These are phyloP conservation scores for Lathamus discolor DNA, from an alignment of 2,113 vertebrate genomes.

Conservation along the genomic window DNA sequence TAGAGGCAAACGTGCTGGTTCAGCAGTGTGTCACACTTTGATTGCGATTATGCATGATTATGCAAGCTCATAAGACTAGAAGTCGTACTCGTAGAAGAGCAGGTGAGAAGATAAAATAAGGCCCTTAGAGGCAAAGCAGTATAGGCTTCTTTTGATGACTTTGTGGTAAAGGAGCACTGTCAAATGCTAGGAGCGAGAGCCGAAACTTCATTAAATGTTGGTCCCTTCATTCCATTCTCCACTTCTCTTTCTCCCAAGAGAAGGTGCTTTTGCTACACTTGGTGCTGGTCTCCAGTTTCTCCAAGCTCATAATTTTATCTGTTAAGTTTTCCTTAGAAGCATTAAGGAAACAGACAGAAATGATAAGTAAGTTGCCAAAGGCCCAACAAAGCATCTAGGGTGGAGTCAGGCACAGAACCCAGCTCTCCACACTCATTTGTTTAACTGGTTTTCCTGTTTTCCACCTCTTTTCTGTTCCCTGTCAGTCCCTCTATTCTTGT, in stretches of 20 bases:
- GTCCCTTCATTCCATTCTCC: neutral
- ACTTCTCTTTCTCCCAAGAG: neutral
- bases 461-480: slow-evolving; percentile 15
- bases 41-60: neutral
- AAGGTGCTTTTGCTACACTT: neutral
- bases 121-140: slow-evolving; percentile 31
- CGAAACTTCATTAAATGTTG: neutral
- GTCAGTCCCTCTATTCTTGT: slow-evolving; percentile 22
- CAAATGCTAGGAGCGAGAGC: neutral
- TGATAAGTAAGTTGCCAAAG: neutral
- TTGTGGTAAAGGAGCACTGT: neutral
- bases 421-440: neutral
- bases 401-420: neutral
- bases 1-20: neutral
- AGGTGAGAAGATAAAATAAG: slow-evolving; percentile 40
- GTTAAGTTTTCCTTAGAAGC: neutral
- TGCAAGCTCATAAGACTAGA: neutral
- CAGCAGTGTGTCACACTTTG: neutral
- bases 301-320: neutral
- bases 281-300: neutral
- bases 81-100: neutral
- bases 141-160: neutral
- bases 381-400: neutral
- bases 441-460: slow-evolving; percentile 24
- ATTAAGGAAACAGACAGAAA: neutral